Base-by-base conservation (phyloP, 2,888 invertebrate genomes). In the Ptilodon capucinus region DNA sequence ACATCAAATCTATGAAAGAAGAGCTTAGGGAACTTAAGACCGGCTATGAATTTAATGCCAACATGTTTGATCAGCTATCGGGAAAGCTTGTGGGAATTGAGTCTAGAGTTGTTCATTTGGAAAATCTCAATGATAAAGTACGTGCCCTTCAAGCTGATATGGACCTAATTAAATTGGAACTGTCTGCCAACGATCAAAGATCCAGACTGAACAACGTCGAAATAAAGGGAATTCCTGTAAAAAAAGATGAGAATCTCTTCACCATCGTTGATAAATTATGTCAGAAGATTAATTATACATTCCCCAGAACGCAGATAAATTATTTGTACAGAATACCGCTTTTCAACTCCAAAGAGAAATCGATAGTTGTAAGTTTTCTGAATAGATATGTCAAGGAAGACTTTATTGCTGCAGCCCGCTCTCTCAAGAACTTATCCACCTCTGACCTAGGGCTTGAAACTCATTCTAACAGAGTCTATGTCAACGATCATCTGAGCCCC, bases 221-320 rank as follows among this genome's bases (percentile, higher is more conserved):
- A 43, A 50, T 61, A 4, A 61, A 57, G 16, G 61, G 63, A 0
- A 47, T 63, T 5, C 57, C 64, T 0, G 5, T 54, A 2, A 60
- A 57, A 18, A 63, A 60, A 6, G 54, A 54, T 11, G 60, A 61
- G 43, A 57, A 60, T 14, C 48, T 58, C 0, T 54, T 54, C 39
- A 2, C 23, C 5, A 41, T 59, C 1, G 11, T 47, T 0, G 44
- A 42, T 7, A 3, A n/a, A 23, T 43, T 59, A 4, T 23, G 49
- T 2, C 40, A 32, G 11, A 28, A 17, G 9, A 17, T 49, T 0
- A 36, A 44, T 4, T 49, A 23, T 21, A 21, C 19, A 2, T 18
- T 54, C 5, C 28, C 44, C 2, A 46, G 30, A 32, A 9, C 46
- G 3, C 19, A 46, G 3, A 40, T 51, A 0, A 60, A 60, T 42